Evolutionary conservation across 2,888 invertebrate species (phyloP).

Genomic region (Gymnocheta viridis): DNA sequence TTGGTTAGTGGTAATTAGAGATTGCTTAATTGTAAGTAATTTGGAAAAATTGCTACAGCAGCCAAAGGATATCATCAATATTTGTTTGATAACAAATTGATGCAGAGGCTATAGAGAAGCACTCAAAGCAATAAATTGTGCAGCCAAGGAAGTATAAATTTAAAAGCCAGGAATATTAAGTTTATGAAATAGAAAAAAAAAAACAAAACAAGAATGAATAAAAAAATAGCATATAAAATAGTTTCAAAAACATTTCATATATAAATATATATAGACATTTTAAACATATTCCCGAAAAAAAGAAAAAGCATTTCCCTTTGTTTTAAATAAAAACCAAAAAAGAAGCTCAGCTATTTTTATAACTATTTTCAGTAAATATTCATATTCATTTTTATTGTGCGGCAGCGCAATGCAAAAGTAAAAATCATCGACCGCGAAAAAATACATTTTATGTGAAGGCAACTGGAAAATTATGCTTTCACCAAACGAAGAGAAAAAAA

Average conservation of each 20-base stretch:
- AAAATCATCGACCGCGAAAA: conserved; percentile 70
- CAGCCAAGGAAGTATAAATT: conserved; percentile 30
- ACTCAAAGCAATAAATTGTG: conserved; percentile 61
- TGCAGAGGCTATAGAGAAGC: conserved; percentile 57
- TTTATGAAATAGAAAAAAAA: neutral
- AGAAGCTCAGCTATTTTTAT: neutral
- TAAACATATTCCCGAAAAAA: neutral
- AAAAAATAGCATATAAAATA: neutral
- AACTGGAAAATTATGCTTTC: conserved; percentile 79
- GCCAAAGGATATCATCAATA: conserved; percentile 69
- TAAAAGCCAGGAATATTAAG: conserved; percentile 11
- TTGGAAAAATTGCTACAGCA: conserved; percentile 67
- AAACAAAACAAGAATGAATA: neutral
- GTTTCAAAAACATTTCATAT: neutral
- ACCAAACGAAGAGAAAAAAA: conserved; percentile 41
- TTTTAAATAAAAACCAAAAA: conserved; percentile 4
- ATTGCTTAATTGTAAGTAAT: conserved; percentile 69
- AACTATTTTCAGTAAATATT: conserved; percentile 4
- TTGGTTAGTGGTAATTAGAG: conserved; percentile 59
- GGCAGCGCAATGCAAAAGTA: conserved; percentile 55
- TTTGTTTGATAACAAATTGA: conserved; percentile 67
- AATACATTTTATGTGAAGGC: conserved; percentile 73
- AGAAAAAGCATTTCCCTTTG: neutral
- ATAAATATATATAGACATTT: neutral
- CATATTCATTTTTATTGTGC: conserved; percentile 39